Base-by-base conservation (phyloP, 2,797 vertebrate genomes). In the Champsocephalus esox region DNA sequence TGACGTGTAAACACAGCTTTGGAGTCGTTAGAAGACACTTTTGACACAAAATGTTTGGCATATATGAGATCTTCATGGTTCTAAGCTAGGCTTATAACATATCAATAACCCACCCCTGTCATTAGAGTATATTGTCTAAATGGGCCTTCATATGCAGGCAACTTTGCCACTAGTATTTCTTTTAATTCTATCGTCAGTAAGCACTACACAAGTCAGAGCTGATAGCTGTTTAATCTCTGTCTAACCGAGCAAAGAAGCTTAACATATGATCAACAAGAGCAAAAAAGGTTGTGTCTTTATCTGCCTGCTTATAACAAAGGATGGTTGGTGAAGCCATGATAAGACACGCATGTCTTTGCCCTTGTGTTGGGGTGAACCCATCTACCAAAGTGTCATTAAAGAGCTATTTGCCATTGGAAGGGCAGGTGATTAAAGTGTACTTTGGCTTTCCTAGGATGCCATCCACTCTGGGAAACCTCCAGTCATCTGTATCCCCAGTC, bases 341-440 rank as follows among this genome's bases (percentile, higher is more conserved):
- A 62, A 84, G 67, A 5, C 70, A 66, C 71, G 80, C 62, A 51
- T 82, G 78, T 57, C 14, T 83, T 83, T 80, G 89, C 74, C 92
- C 90, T 92, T 89, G 87, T 75, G 63, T 80, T 60, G 66, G 61
- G 77, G 72, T 73, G 84, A 78, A 78, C 48, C 84, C 87, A 85
- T 92, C 86, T 52, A 81, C 83, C 74, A 81, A 43, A n/a, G 74
- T 84, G 89, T 83, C 92, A 88, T 94, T 92, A 92, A 89, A 87
- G 80, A 89, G 77, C 81, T 89, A 90, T 92, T 93, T 91, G 73
- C 86, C 28, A 89, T 80, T 84, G 73, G 86, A 88, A 86, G 87
- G 86, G 87, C 87, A 89, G 92, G 91, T 93, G 88, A 93, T 94
- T 94, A 92, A 92, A 88, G 85, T 79, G 87, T 88, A 77, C 86